phyloP scores from a whole-genome alignment of 1,140 invertebrate species.

The Bradynema listronoti region DNA sequence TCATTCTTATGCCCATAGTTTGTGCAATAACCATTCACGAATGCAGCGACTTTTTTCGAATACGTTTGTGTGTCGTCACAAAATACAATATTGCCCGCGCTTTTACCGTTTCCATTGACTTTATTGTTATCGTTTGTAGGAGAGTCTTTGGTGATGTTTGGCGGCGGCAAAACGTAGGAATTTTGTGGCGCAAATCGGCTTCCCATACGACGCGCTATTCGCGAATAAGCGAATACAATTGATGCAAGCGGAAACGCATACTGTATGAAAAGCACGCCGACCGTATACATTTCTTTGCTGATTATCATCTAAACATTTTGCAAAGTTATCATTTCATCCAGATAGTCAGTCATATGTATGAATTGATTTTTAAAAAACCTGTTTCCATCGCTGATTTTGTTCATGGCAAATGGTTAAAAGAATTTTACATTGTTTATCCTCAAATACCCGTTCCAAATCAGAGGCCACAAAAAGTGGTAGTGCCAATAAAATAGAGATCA shows the following conservation, averaged over 20 bases:
- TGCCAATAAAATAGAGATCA: conserved; percentile 49
- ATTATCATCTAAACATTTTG: conserved; percentile 41
- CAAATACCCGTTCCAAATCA: conserved; percentile 47
- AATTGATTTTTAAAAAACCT: conserved; percentile 22
- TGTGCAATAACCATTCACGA: no score
- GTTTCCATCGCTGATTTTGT: conserved; percentile 53
- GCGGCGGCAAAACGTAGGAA: conserved; percentile 2
- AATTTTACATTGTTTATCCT: conserved; percentile 46
- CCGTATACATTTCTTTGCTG: conserved; percentile 49
- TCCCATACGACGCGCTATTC: conserved; percentile 50
- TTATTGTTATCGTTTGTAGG: no score
- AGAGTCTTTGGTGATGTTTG: no score
- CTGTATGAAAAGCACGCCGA: conserved; percentile 49
- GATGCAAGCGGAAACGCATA: conserved; percentile 50
- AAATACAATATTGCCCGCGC: no score
- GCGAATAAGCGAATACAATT: conserved; percentile 53
- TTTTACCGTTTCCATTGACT: no score
- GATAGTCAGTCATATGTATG: conserved; percentile 8
- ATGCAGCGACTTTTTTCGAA: no score
- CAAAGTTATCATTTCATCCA: neutral
- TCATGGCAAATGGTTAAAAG: conserved; percentile 51
- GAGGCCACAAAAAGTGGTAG: conserved; percentile 49
- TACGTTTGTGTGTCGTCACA: no score
- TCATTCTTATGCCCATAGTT: no score
- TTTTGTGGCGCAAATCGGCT: conserved; percentile 31